These are phyloP conservation scores for Scaptodrosophila lebanonensis DNA, from an alignment of 1,140 invertebrate species.

Conservation along the genomic window DNA sequence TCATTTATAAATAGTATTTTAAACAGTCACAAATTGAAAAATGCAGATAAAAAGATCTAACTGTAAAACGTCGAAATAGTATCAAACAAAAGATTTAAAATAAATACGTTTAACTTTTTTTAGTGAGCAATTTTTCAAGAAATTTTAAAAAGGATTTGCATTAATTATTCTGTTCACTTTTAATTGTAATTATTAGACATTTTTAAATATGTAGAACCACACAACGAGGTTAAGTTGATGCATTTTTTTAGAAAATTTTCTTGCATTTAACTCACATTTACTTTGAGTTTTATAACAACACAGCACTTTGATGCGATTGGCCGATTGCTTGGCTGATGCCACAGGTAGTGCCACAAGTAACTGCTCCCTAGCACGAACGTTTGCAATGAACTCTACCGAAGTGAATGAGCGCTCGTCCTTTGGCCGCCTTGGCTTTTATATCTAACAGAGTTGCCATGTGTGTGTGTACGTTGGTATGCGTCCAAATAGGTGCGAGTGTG, in stretches of 20 bases:
- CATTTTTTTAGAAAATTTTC: background rate
- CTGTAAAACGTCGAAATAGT: no score
- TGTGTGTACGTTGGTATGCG: constrained; percentile 18
- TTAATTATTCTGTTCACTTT: no score
- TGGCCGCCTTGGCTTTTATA: constrained; percentile 42
- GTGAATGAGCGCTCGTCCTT: constrained; percentile 49
- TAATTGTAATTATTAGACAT: no score
- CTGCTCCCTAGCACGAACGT: constrained; percentile 32
- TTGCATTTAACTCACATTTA: constrained; percentile 27
- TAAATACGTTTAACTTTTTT: no score
- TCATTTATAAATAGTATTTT: no score
- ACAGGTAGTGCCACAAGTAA: constrained; percentile 37
- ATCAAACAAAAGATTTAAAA: no score
- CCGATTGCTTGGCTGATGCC: constrained; percentile 3
- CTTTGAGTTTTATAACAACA: constrained; percentile 14
- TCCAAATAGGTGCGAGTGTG: constrained; percentile 7
- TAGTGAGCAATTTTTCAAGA: no score
- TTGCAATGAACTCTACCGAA: constrained; percentile 42
- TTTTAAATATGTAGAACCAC: no score
- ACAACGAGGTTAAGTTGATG: no score
- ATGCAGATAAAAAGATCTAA: no score
- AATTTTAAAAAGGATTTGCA: no score
- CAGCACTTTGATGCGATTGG: constrained; percentile 16
- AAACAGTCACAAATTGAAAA: no score
- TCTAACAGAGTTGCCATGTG: constrained; percentile 15